phyloP scores from a whole-genome alignment of 2,888 invertebrate species.

The Erynnis tages region DNA sequence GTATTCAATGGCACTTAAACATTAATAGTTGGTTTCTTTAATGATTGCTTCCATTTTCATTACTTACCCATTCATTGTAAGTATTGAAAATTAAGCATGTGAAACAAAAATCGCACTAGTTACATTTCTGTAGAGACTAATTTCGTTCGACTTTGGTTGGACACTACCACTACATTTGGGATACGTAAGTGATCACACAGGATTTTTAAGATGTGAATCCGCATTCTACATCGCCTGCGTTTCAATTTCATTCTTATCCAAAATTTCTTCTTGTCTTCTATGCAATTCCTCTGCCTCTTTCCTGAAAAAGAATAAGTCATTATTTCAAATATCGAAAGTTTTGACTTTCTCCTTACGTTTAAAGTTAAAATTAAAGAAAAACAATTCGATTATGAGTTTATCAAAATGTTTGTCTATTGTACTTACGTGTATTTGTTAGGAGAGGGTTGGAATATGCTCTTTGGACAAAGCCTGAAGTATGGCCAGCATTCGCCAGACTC shows the following conservation, averaged over 20 bases:
- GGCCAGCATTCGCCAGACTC: constrained; percentile 91
- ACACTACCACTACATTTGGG: constrained; percentile 75
- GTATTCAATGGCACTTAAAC: constrained; percentile 47
- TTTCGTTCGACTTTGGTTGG: constrained; percentile 74
- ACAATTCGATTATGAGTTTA: too few relatives aligned
- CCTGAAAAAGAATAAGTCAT: too few relatives aligned
- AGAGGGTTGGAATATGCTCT: constrained; percentile 86
- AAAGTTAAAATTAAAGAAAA: too few relatives aligned
- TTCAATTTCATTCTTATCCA: constrained; percentile 62
- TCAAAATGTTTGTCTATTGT: too few relatives aligned
- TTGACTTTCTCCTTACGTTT: too few relatives aligned
- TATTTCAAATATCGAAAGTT: too few relatives aligned
- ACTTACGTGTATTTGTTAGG: constrained; percentile 77
- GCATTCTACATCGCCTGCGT: constrained; percentile 60
- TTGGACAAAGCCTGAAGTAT: constrained; percentile 90
- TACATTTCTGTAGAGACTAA: constrained; percentile 43
- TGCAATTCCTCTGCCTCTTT: constrained; percentile 73
- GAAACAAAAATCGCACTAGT: constrained; percentile 23
- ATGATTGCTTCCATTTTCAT: constrained; percentile 13
- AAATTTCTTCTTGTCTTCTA: constrained; percentile 54
- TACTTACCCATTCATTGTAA: background rate
- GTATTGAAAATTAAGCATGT: constrained; percentile 11
- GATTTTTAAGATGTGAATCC: constrained; percentile 25
- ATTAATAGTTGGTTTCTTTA: constrained; percentile 22
- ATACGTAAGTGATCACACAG: constrained; percentile 40